Evolutionary conservation across 1,140 invertebrate species (phyloP), one percentile per base, ranked within the genome.

Genomic region (Cherax quadricarinatus): DNA sequence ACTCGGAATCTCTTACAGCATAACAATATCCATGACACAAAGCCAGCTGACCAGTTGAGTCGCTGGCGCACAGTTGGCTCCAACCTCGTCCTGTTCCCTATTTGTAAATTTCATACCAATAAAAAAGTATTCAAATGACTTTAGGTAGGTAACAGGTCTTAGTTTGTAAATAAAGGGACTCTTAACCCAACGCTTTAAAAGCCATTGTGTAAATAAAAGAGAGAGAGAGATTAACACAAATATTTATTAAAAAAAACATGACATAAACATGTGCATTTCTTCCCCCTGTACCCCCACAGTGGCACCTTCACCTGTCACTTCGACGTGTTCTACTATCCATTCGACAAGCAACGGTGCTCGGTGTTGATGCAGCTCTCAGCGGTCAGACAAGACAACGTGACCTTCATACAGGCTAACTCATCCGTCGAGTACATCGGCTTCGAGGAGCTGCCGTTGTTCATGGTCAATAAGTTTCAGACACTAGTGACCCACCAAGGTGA

Each of bases 241-340:
- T 21, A n/a, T 24, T 48, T 57, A 57, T 10, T 57, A 4, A 57
- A 57, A 3, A 62, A 18, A 30, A 41, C 14, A 18, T 30, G 21
- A 16, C 49, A 6, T 70, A 18, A 18, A 6, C 66, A 70, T 3
- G 6, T 18, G 10, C 66, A 21, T 70, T 14, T 57, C 53, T 57
- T 41, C 5, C 53, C 80, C 57, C 21, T 41, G 18, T 82, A 18
- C 10, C 84, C 51, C 83, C n/a, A 48, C 87, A 89, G 88, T 79
- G 92, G 92, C 10, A 88, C 75, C 79, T 93, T 89, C 66, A 73
- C 84, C 92, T 93, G 92, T 81, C 62, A 83, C 62, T 93, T 93
- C 84, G 86, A 93, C 49, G 86, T 93, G 49, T 93, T 93, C 53
- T 93, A 89, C 92, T 93, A 93, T 70, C 92, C 92, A 5, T 89